Base-by-base conservation (phyloP, 2,888 invertebrate species). In the Erebia epiphron region DNA sequence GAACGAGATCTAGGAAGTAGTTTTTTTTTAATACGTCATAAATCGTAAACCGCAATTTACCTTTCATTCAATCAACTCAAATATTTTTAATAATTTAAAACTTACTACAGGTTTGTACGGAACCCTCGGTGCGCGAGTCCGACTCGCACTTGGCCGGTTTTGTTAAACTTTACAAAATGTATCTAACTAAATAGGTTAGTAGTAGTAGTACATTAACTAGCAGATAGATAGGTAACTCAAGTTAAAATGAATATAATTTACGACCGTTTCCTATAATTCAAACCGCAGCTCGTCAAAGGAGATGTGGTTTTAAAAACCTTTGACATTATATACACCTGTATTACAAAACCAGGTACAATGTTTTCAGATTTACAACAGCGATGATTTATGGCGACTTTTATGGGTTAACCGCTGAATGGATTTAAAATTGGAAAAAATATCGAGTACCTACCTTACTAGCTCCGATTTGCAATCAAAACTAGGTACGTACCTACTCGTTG, bases 191-290 rank as follows among this genome's bases (percentile, higher is more conserved):
- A 54, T 21, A 26, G 26, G 26, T 26, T 8, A 8, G 10, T 16
- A 9, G 18, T 18, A 18, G 10, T 18, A 57, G 5, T 1, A 57
- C 5, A 26, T 8, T 18, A 54, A 14, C 10, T 21, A 11, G 60
- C 4, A 60, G 35, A 41, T 10, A 60, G 35, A 41, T 14, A n/a
- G 58, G 21, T 35, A 41, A 35, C 35, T 41, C 41, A 58, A n/a
- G 58, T 58, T 41, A 7, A 41, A 58, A 60, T 60, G 35, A 16
- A 41, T 60, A 60, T 60, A 60, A 60, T 60, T 60, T 60, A 60
- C 60, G 16, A 60, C 1, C 13, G 13, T 26, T 57, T 57, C 14
- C 26, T 57, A 57, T n/a, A 60, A 41, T 60, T 41, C 60, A 2
- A 60, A 60, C 60, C 60, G 60, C 60, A 60, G 41, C 43, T 60